phyloP scores from a whole-genome alignment of 2,888 invertebrate genomes.

The Oligia fasciuncula region DNA sequence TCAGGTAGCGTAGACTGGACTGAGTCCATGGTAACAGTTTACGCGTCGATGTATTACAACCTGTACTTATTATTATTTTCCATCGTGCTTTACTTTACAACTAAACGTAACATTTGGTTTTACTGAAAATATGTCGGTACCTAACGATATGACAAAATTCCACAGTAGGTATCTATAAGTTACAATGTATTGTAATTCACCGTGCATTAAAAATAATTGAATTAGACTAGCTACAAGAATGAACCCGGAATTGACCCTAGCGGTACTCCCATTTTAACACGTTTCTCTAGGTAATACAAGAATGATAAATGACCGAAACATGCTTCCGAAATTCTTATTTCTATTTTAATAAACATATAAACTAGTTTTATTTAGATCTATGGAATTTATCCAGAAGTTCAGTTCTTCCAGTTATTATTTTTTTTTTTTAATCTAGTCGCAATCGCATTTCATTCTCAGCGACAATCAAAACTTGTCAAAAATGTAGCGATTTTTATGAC shows the following conservation, averaged over 20 bases:
- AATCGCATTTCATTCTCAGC: neutral
- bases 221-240: neutral
- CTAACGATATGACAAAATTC: neutral
- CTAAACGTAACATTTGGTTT: neutral
- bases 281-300: neutral
- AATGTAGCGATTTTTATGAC: neutral
- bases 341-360: neutral
- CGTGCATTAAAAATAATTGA: neutral
- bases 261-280: neutral
- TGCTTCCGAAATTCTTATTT: neutral
- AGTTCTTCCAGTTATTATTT: neutral
- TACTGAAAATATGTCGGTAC: neutral
- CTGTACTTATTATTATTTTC: neutral
- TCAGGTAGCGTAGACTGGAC: neutral
- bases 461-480: neutral
- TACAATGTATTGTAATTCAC: neutral
- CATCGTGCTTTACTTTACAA: neutral
- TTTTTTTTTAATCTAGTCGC: neutral
- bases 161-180: no score
- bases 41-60: neutral
- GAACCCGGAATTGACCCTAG: conserved; percentile 7
- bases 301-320: neutral
- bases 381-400: neutral
- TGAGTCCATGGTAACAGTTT: neutral
- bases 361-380: neutral